Evolutionary conservation across 2,888 invertebrate genomes (phyloP).

Genomic region (Trichogramma dendrolimi): DNA sequence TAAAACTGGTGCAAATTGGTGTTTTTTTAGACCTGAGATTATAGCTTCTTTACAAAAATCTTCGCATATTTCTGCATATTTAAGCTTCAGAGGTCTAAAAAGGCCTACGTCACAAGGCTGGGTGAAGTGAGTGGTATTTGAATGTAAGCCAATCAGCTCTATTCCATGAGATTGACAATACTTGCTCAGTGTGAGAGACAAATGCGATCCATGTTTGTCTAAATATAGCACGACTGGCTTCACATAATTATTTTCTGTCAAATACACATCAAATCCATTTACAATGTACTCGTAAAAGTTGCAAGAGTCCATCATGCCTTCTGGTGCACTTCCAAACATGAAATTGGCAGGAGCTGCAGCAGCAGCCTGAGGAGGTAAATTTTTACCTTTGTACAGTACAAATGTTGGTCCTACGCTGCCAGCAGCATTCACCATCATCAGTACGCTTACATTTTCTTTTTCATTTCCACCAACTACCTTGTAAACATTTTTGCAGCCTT

Average conservation of each 20-base stretch:
- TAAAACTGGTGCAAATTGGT: no score
- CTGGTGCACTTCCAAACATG: not conserved
- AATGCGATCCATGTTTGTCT: conserved; percentile 32
- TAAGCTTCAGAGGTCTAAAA: conserved; percentile 25
- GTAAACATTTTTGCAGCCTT: no score
- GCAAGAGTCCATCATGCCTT: not conserved
- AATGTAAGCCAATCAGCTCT: conserved; percentile 25
- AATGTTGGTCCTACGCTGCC: conserved; percentile 27
- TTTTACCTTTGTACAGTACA: conserved; percentile 24
- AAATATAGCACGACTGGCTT: conserved; percentile 32
- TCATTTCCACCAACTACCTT: no score
- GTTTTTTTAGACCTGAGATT: no score
- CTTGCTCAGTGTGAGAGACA: conserved; percentile 27
- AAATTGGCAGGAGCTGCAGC: not conserved
- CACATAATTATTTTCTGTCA: conserved; percentile 23
- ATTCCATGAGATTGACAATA: conserved; percentile 29
- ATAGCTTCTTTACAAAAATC: no score
- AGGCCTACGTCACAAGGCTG: conserved; percentile 30
- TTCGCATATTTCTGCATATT: not conserved
- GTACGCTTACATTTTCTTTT: no score
- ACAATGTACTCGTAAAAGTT: conserved; percentile 32
- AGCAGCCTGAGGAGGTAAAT: conserved; percentile 12
- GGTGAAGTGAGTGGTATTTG: conserved; percentile 28
- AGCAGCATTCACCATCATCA: conserved; percentile 21
- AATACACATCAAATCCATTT: conserved; percentile 29